A percentile compares a stretch with the other conserved stretches of the same genome.
phyloP scores from a whole-genome alignment of 2,797 vertebrate genomes.

The Phrynocephalus guinanensis region DNA sequence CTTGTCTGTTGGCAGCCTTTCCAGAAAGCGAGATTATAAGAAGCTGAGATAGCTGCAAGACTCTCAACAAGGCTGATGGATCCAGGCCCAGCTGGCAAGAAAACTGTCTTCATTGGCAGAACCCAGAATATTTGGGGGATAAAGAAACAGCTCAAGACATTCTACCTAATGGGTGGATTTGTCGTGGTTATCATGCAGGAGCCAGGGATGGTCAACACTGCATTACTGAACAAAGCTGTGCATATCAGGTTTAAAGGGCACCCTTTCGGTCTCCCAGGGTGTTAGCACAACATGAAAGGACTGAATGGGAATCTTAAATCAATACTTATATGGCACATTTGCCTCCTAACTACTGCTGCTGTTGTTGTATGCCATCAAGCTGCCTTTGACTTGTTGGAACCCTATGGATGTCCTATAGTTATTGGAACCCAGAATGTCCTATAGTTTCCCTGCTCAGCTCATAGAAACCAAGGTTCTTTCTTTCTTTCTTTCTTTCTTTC shows the following conservation, averaged over 20 bases:
- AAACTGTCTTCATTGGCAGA: background rate
- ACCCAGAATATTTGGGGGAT: background rate
- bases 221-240: background rate
- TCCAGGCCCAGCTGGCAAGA: constrained; percentile 2
- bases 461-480: too few relatives aligned
- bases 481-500: too few relatives aligned
- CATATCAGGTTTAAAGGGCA: background rate
- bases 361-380: background rate
- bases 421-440: too few relatives aligned
- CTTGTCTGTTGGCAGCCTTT: background rate
- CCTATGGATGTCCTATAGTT: background rate
- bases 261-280: too few relatives aligned
- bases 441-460: too few relatives aligned
- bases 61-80: constrained; percentile 14
- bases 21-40: background rate
- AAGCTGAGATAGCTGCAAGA: constrained; percentile 1
- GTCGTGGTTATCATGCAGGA: constrained; percentile 19
- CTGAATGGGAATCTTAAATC: background rate
- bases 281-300: background rate
- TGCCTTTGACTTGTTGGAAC: background rate
- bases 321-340: background rate
- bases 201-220: accelerated
- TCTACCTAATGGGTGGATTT: background rate
- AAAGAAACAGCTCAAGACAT: background rate
- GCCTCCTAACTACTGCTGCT: background rate